Evolutionary conservation across 2,888 invertebrate species (phyloP), one percentile per base, ranked within the genome.

Genomic region (Drosophila barbarae): DNA sequence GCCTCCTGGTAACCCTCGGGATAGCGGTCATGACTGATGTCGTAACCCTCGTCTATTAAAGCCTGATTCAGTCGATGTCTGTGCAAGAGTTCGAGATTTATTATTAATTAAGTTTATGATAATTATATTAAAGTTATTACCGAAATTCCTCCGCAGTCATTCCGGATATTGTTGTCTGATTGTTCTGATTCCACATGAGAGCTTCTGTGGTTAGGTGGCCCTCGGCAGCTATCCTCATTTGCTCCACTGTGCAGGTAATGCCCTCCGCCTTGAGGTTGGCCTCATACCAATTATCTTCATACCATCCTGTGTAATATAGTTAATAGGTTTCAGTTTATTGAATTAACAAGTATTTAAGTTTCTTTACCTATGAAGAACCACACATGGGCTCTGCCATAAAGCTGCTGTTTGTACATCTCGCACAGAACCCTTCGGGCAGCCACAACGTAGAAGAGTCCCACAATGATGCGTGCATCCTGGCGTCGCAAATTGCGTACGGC

Each of bases 261-360:
- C 94, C 94, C 88, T 97, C 96, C 61, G 94, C 93, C 76, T 95
- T 94, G 72, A 96, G 90, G 87, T 95, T 95, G 8, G 95, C 94
- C 87, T 96, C 95, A 89, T 96, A 99, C 99, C 99, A 99, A 87
- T 98, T 98, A 89, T 99, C 98, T 87, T 99, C 98, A 90, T 99
- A 99, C 98, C 98, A 98, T 63, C 96, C 95, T 95, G 83, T 12
- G 21, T 3, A 18, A 32, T 1, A 36, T 0, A 30, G 12, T 46
- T 18, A 1, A 0, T 36, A 6, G 5, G 3, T 12, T 4, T 32
- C 5, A 32, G 12, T 18, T 10, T 18, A 10, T 23, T 26, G n/a
- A 1, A 23, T 23, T 8, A 13, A 13, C 4, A 13, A 4, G 13
- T 41, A 23, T n/a, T 26, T n/a, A 5, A 26, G n/a, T 5, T 26